phyloP scores from a whole-genome alignment of 2,888 invertebrate genomes.

The Trichogramma dendrolimi region DNA sequence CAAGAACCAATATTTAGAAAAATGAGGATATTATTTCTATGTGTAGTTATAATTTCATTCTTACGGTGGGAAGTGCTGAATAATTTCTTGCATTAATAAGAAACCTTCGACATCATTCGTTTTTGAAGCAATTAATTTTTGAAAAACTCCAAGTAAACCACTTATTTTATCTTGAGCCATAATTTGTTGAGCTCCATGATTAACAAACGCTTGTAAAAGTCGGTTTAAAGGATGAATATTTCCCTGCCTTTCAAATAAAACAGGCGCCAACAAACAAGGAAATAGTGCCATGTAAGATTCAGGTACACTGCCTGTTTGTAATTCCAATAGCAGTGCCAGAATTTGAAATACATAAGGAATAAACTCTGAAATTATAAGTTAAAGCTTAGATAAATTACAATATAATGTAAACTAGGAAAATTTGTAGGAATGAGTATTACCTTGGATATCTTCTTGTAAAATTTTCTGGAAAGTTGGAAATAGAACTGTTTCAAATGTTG shows the following conservation, averaged over 20 bases:
- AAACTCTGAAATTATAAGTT: constrained; percentile 67
- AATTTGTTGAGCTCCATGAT: constrained; percentile 67
- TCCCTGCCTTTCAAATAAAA: constrained; percentile 89
- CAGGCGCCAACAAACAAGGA: constrained; percentile 83
- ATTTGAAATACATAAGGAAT: constrained; percentile 99
- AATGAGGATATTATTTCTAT: not conserved
- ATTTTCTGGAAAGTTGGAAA: constrained; percentile 96
- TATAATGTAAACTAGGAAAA: not conserved
- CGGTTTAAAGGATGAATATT: constrained; percentile 91
- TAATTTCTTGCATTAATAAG: constrained; percentile 78
- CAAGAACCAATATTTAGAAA: constrained; percentile 30
- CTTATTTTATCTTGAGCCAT: constrained; percentile 68
- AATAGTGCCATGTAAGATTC: constrained; percentile 85
- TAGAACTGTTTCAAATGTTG: constrained; percentile 84
- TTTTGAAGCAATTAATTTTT: constrained; percentile 93
- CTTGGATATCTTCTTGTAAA: constrained; percentile 88
- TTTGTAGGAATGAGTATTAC: constrained; percentile 49
- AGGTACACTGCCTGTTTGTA: constrained; percentile 64
- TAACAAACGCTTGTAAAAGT: constrained; percentile 83
- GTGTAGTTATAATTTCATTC: constrained; percentile 35
- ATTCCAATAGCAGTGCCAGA: constrained; percentile 82
- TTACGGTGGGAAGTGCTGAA: constrained; percentile 78
- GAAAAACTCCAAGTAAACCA: constrained; percentile 88
- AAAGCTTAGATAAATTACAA: not conserved
- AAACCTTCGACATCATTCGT: constrained; percentile 96